Evolutionary conservation across 2,113 vertebrate species (phyloP).

Genomic region (Ivindomyrus marchei): DNA sequence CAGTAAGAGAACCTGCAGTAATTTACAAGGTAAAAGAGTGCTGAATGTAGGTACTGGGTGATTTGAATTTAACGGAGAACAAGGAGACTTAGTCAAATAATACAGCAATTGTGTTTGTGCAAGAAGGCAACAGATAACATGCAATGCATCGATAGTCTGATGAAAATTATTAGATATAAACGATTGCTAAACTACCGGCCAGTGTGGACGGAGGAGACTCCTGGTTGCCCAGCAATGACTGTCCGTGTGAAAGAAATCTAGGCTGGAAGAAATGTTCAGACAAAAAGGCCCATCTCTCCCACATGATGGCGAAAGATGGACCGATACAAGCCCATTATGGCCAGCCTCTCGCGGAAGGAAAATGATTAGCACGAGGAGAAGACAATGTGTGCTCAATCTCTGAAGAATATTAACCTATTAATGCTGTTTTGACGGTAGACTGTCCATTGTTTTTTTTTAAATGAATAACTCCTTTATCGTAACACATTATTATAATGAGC

Average conservation of each 20-base stretch:
- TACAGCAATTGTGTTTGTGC: background rate
- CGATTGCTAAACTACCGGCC: background rate
- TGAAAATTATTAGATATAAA: background rate
- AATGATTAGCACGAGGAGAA: background rate
- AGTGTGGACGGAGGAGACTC: background rate
- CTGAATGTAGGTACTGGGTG: background rate
- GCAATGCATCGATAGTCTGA: background rate
- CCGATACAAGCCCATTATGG: background rate
- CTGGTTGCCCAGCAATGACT: background rate
- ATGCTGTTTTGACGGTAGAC: background rate
- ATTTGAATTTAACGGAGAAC: background rate
- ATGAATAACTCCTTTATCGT: background rate
- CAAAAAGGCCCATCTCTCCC: background rate
- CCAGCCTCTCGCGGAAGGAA: background rate
- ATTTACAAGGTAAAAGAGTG: background rate
- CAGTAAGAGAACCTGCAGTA: background rate
- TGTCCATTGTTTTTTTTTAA: background rate
- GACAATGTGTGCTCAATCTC: background rate
- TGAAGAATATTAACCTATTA: background rate
- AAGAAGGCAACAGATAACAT: background rate
- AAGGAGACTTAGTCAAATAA: background rate
- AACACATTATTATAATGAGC: background rate
- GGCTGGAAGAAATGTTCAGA: background rate
- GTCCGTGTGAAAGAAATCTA: background rate
- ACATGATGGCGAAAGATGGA: background rate